Evolutionary conservation across 2,888 invertebrate genomes (phyloP), one percentile per base, ranked within the genome.

Genomic region (Laothoe populi): DNA sequence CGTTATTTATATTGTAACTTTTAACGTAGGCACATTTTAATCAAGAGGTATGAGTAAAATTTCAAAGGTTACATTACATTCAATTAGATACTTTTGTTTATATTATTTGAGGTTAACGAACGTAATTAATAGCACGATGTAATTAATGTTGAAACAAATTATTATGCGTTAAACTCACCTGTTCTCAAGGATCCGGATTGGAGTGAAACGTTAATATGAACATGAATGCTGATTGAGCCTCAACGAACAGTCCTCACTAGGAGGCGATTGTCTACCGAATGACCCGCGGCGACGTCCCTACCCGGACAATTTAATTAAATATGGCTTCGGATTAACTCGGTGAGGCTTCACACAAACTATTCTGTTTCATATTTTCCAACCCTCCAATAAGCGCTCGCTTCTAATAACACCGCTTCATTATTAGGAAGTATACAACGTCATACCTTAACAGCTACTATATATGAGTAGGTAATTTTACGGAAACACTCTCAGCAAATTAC

Each of bases 261-360:
- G 75, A 70, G 81, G 74, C 79, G 68, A 77, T 74, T 73, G 80
- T 75, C 77, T 75, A 79, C 79, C 69, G 85, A 91, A 87, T 92
- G 88, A 77, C 77, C 82, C 66, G 74, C 68, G 70, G 74, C 83
- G 72, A 71, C 80, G 78, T 77, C 79, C 83, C 82, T 79, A 81
- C 78, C 75, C 76, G 78, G 79, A 88, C 90, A 92, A 92, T 92
- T 90, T 90, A 92, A 92, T 92, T 92, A 92, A 90, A 88, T 89
- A 92, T 70, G 92, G 92, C 90, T 92, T 92, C 92, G 84, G 92
- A 92, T 92, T 92, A 92, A 83, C 87, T 81, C 74, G 63, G 72
- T 89, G 78, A 68, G 92, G 92, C 88, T 92, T 92, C 92, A 81
- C 81, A 84, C 84, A 86, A 84, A 85, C 88, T 90, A 85, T 87